Evolutionary conservation across 2,797 vertebrate genomes (phyloP), one percentile per base, ranked within the genome.

Genomic region (Chiloscyllium punctatum): DNA sequence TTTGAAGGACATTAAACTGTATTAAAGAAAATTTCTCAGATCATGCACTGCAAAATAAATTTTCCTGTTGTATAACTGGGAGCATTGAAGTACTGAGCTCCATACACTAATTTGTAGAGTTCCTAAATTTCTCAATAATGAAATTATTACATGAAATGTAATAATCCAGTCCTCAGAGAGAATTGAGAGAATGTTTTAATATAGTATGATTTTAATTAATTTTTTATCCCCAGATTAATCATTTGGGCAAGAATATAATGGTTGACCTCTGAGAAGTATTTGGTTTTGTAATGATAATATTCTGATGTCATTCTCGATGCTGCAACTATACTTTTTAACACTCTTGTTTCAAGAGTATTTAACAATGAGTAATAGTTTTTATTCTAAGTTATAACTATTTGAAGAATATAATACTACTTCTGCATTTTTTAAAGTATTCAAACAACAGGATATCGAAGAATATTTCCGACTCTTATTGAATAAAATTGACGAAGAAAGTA

Each of bases 381-480:
- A 91, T 62, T 91, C 13, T 15, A 62, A 91, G 16, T 66, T n/a
- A 5, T n/a, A 21, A 84, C 1, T 84, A 84, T 42, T 42, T 84
- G 18, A 84, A 84, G 77, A 37, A 82, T 16, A 48, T 18, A 42
- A 23, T 0, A n/a, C 3, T 91, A 91, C 33, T 91, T 62, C 23
- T 90, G 84, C 5, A 53, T 86, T 87, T 68, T 21, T 95, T 95
- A 53, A 51, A 87, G 95, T 68, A 37, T 66, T 37, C 48, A 8
- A 33, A 87, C 95, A 95, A 90, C 95, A 95, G 42, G 95, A 95
- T 53, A 9, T 90, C 69, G 95, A 42, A 72, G 95, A 95, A 88
- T 90, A 48, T 51, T 95, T 87, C 84, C 37, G 84, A 90, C 25
- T 1, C 18, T 16, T 95, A 27, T 23, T 95, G 82, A 95, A 95